A percentile compares a stretch with the other conserved stretches of the same genome.
Conservation (phyloP, 2,888 invertebrate genomes). For the Norana najaformis region DNA sequence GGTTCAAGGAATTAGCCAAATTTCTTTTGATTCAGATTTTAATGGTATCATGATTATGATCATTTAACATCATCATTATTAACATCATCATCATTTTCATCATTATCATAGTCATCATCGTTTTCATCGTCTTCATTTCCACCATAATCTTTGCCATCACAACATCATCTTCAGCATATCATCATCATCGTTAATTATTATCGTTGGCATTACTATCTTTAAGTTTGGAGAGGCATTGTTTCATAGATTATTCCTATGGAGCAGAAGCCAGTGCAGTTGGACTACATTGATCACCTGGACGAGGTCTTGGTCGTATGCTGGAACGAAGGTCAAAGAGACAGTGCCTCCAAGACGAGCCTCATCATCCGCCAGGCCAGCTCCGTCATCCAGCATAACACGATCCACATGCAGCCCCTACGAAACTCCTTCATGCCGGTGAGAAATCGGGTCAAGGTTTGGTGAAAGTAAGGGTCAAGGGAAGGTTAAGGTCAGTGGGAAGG, state of each 20-base stretch:
- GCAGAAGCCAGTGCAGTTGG: conserved; percentile 73
- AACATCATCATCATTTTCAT: not conserved
- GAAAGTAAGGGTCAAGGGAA: not conserved
- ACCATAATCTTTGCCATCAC: too few species aligned
- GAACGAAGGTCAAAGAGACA: conserved; percentile 60
- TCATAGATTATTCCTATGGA: conserved; percentile 74
- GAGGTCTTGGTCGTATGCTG: conserved; percentile 78
- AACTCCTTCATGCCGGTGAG: not conserved
- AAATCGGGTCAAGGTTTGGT: not conserved
- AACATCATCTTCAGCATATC: not conserved
- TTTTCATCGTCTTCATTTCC: not conserved
- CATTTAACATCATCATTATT: too few species aligned
- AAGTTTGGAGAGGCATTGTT: not conserved
- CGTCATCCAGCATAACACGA: conserved; percentile 21
- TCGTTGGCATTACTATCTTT: not conserved
- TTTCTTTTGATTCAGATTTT: not conserved
- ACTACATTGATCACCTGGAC: conserved; percentile 74
- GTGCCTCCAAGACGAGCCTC: conserved; percentile 18
- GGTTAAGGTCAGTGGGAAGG: not conserved
- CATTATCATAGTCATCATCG: not conserved
- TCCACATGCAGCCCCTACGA: conserved; percentile 22
- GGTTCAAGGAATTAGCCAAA: not conserved
- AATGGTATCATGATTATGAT: too few species aligned
- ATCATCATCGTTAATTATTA: not conserved
- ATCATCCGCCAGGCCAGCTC: conserved; percentile 27